These are phyloP conservation scores for Rugalucina vietnamica DNA, from an alignment of 2,888 invertebrate species.

Conservation along the genomic window DNA sequence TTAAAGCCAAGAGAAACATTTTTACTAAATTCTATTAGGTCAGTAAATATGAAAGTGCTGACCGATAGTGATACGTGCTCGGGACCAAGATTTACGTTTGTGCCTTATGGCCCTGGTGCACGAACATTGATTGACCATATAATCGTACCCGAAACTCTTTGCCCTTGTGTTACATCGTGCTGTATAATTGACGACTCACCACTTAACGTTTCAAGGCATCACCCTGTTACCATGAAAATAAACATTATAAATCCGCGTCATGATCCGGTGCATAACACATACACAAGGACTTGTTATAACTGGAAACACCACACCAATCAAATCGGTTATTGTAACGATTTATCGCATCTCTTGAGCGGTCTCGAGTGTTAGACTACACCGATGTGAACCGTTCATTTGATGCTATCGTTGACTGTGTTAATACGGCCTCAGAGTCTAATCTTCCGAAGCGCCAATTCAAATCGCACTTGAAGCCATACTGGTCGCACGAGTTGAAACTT, in stretches of 20 bases:
- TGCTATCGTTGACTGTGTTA: background rate
- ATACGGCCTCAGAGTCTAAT: background rate
- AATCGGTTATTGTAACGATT: background rate
- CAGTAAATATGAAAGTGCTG: background rate
- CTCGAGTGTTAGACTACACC: background rate
- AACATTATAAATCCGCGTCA: background rate
- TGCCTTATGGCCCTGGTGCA: background rate
- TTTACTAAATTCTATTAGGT: too few species aligned
- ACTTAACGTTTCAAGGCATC: background rate
- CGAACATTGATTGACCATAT: background rate
- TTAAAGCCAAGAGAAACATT: too few species aligned
- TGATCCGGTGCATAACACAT: background rate
- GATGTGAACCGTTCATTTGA: background rate
- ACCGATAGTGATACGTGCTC: background rate
- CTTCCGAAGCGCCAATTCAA: background rate
- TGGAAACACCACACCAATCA: background rate
- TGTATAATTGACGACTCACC: background rate
- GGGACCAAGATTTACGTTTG: background rate
- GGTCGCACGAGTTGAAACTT: background rate
- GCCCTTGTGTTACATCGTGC: background rate
- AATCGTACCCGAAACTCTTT: background rate
- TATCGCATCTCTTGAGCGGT: background rate
- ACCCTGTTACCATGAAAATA: background rate
- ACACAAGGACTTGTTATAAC: background rate
- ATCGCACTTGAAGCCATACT: background rate